Percentiles rank a stretch among this genome's conserved stretches.
These are phyloP conservation scores for Silurus glanis DNA, from an alignment of 2,113 vertebrate genomes.

Conservation along the genomic window DNA sequence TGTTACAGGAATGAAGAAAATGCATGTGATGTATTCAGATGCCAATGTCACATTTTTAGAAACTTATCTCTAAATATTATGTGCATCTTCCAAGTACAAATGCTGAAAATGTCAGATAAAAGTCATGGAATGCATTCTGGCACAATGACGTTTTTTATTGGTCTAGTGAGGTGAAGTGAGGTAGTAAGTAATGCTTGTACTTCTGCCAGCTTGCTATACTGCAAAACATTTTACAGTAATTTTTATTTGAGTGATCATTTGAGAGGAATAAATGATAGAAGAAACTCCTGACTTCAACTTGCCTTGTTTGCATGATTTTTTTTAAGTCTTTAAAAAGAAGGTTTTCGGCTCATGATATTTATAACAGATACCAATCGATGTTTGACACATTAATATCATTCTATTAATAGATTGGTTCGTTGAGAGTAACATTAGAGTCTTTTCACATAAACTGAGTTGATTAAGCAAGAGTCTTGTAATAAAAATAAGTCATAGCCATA, in stretches of 20 bases:
- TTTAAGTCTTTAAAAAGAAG: too few relatives aligned
- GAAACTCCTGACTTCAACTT: too few relatives aligned
- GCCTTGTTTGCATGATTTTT: too few relatives aligned
- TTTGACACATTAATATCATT: too few relatives aligned
- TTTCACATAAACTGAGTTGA: too few relatives aligned
- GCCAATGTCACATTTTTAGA: constrained; percentile 29
- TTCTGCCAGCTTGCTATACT: background rate
- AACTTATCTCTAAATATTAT: constrained; percentile 24
- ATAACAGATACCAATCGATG: too few relatives aligned
- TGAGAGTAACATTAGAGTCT: too few relatives aligned
- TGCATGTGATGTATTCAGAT: constrained; percentile 19
- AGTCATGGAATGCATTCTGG: constrained; percentile 9
- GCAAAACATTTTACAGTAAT: background rate
- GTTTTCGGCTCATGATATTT: too few relatives aligned
- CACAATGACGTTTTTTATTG: background rate
- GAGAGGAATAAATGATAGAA: background rate
- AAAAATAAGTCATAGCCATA: too few relatives aligned
- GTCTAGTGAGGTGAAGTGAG: background rate
- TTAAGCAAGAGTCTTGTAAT: too few relatives aligned
- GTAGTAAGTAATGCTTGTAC: background rate
- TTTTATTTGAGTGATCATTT: background rate
- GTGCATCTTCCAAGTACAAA: constrained; percentile 11
- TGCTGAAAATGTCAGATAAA: constrained; percentile 17
- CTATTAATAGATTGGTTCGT: too few relatives aligned
- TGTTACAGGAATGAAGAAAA: constrained; percentile 32